Base-by-base conservation (phyloP, 1,140 invertebrate genomes). In the Drosophila eugracilis region DNA sequence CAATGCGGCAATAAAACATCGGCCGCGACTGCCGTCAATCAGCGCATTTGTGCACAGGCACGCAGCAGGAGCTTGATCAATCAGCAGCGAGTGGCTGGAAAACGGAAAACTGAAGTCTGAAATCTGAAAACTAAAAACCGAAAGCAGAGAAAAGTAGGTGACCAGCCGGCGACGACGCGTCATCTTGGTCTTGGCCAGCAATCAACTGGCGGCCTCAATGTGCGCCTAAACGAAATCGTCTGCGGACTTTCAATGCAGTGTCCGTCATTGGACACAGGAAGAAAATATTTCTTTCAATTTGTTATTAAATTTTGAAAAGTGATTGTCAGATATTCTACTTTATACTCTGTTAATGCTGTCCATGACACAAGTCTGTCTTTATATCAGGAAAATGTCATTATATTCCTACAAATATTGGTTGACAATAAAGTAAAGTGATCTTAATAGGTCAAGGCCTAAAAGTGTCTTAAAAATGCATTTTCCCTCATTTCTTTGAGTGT, bases 81-180 rank as follows among this genome's bases (percentile, higher is more conserved):
- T 88, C 73, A 75, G 60, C 60, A 45, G 50, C 71, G 52, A 37
- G 50, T 60, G 49, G 72, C 36, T 22, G 37, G 62, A 48, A 66
- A 66, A 45, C 65, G 26, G 52, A 34, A 65, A 55, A 19, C 65
- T 22, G 37, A 77, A 80, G 66, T 59, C 78, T 55, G 48, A 34
- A 45, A 49, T 37, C 57, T 34, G 54, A 80, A 77, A 62, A 45
- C 84, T 55, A 54, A 58, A 75, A 76, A 59, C 73, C 54, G 72
- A 88, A 88, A 89, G 84, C 84, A 65, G 47, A 60, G 83, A 88
- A 88, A 88, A 88, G 84, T 88, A 88, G 83, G 83, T 88, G 83
- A 88, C 78, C 77, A 78, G 55, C 60, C 54, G 44, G 44, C 34
- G 17, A 39, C 63, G 70, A 50, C 71, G 36, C 24, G 58, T 50